These are phyloP conservation scores for Lophotriccus pileatus DNA, from an alignment of 2,797 vertebrate genomes.

Conservation along the genomic window DNA sequence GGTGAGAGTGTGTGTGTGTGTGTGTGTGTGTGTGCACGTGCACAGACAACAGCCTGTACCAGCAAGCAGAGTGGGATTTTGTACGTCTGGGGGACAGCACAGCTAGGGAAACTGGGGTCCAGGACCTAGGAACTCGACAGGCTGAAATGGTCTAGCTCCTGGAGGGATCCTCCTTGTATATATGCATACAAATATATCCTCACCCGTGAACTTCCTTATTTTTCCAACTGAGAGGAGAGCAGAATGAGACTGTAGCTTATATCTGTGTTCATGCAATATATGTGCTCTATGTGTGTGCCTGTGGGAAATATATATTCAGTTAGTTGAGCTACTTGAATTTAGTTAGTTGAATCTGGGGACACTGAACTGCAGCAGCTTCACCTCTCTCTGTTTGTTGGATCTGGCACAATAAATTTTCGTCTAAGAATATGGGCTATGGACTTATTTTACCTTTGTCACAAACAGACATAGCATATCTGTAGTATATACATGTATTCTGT, in stretches of 20 bases:
- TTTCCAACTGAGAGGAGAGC: neutral
- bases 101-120: accelerated
- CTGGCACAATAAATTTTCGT: neutral
- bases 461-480: neutral
- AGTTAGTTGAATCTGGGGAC: accelerated
- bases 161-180: neutral
- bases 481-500: neutral
- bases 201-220: neutral
- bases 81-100: neutral
- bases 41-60: neutral
- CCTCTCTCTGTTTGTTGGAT: neutral
- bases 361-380: neutral
- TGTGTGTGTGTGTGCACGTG: neutral
- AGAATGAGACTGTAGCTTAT: accelerated
- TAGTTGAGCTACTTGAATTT: too few species aligned
- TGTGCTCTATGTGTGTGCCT: neutral
- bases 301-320: neutral
- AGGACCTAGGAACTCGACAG: neutral
- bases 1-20: accelerated
- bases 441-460: neutral
- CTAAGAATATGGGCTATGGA: neutral
- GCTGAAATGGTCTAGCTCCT: neutral
- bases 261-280: accelerated
- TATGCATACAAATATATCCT: neutral
- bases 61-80: neutral